phyloP scores from a whole-genome alignment of 2,797 vertebrate genomes.

The Buceros bicornis region DNA sequence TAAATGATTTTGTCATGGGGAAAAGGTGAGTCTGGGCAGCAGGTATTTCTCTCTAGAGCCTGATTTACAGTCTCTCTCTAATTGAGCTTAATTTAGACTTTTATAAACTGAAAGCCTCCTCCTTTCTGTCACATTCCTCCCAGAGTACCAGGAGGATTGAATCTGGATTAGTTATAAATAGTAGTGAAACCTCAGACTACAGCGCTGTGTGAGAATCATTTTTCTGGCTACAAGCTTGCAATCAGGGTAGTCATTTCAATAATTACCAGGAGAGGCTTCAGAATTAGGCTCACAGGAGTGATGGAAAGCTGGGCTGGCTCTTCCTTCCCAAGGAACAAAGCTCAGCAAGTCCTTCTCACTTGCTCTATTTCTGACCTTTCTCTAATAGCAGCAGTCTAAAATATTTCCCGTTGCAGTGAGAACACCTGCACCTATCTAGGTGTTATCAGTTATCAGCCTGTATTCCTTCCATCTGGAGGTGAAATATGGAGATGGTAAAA shows the following conservation, averaged over 20 bases:
- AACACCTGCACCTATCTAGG: constrained; percentile 28
- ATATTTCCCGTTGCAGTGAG: constrained; percentile 53
- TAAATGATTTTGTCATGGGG: constrained; percentile 62
- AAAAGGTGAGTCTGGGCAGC: constrained; percentile 45
- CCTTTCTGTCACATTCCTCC: constrained; percentile 58
- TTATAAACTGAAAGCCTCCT: constrained; percentile 69
- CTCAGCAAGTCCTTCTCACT: constrained; percentile 47
- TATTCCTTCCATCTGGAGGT: background rate
- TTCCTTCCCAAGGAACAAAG: constrained; percentile 46
- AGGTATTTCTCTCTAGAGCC: constrained; percentile 52
- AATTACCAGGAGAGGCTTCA: constrained; percentile 41
- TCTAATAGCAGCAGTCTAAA: constrained; percentile 56
- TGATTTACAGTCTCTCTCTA: constrained; percentile 53
- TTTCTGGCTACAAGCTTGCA: constrained; percentile 48
- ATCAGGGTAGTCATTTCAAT: constrained; percentile 38
- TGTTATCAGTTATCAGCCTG: constrained; percentile 14
- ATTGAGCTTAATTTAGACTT: constrained; percentile 73
- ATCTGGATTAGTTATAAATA: constrained; percentile 75
- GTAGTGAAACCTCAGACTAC: constrained; percentile 41
- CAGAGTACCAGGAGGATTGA: constrained; percentile 52
- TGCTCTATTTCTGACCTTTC: constrained; percentile 57
- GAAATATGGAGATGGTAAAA: background rate
- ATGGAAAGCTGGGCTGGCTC: constrained; percentile 13
- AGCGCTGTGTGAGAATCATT: background rate
- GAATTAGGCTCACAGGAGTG: constrained; percentile 28